A percentile compares a stretch with the other conserved stretches of the same genome.
Conservation (phyloP, 2,888 invertebrate genomes). For the Gymnocheta viridis region DNA sequence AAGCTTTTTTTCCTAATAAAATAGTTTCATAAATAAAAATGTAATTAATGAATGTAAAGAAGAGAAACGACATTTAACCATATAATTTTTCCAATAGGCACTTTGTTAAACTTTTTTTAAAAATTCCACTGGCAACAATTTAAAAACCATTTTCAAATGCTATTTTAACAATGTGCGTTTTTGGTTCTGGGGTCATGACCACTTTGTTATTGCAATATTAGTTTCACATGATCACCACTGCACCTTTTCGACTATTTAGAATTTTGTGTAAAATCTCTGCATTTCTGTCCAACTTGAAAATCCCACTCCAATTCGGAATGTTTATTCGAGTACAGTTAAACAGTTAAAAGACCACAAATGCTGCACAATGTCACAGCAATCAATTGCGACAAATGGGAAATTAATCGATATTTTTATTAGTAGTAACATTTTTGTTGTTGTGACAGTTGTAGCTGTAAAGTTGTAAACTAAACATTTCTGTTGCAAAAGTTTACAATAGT, state of each 20-base stretch:
- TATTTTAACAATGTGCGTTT: constrained; percentile 1
- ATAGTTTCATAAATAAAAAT: too few species aligned
- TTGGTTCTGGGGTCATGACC: constrained; percentile 57
- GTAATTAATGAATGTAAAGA: too few species aligned
- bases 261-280: constrained; percentile 4
- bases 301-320: constrained; percentile 8
- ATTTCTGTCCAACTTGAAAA: background rate
- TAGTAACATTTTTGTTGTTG: background rate
- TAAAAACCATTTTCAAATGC: background rate
- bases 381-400: constrained; percentile 69
- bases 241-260: constrained; percentile 39
- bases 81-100: background rate
- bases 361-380: constrained; percentile 54
- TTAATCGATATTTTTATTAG: constrained; percentile 58
- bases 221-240: constrained; percentile 60
- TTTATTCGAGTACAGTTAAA: too few species aligned
- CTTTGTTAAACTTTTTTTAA: background rate
- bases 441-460: constrained; percentile 32
- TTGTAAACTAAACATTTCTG: constrained; percentile 43
- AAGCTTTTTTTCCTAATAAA: too few species aligned
- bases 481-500: constrained; percentile 36
- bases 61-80: background rate
- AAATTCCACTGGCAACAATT: background rate
- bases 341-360: constrained; percentile 28
- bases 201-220: constrained; percentile 31